Evolutionary conservation across 1,140 invertebrate genomes (phyloP), one percentile per base, ranked within the genome.

Genomic region (Drosophila nigromelanica): DNA sequence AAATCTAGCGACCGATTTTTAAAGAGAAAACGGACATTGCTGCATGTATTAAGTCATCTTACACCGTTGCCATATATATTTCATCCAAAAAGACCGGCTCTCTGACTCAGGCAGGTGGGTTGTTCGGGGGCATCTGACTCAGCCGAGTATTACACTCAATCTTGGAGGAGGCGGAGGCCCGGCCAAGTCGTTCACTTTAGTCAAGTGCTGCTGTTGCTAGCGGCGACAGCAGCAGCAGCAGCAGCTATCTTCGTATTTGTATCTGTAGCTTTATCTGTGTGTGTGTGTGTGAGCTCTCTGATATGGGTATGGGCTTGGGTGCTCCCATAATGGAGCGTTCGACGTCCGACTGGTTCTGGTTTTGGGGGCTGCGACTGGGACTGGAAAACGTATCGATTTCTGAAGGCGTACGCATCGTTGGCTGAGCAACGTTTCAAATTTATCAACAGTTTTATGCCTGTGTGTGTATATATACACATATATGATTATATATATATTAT

Each of bases 31-130:
- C 82, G 82, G 74, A 81, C 78, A 78, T 86, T 72, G 78, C 63
- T 87, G 63, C 51, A 60, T 40, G 75, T 52, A 89, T 89, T 87
- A 89, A 82, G 64, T 87, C 82, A 89, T 79, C 64, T 86, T 69
- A 62, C 42, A 56, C 14, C 15, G 39, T 39, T 73, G 50, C 71
- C 62, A 7, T 33, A 33, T 33, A 33, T 33, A 33, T 33, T 69
- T 71, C 80, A 80, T 75, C 75, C 62, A 50, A 56, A 47, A 69
- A 76, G 68, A 83, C 80, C 80, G 80, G 76, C 80, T 83, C 80
- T 73, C 47, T 72, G 78, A 87, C 47, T 82, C 74, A 81, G 76
- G 42, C 68, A 72, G 78, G 82, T 86, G 74, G 60, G 63, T 48
- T 51, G 54, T 43, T 72, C 60, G 68, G 39, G 50, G 39, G 52